Percentiles rank a stretch among this genome's conserved stretches.
Conservation (phyloP, 2,797 vertebrate genomes). For the Sebastes kiyomatsui region DNA sequence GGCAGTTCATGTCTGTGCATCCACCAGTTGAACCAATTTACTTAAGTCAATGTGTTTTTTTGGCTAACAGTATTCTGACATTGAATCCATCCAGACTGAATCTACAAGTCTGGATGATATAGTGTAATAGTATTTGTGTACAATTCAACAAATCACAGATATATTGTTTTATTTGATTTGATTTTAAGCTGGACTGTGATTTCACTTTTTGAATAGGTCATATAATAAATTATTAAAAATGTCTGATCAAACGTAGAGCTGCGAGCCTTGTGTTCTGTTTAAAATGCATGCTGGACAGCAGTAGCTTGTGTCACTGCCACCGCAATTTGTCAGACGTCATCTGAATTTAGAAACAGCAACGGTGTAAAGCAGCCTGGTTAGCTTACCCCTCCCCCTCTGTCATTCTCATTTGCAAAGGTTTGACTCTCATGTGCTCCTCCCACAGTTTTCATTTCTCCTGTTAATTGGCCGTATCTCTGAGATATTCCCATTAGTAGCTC, state of each 20-base stretch:
- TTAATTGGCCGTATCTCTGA: slow-evolving; percentile 21
- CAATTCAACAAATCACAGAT: neutral
- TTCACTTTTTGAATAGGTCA: slow-evolving; percentile 11
- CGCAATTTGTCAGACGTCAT: neutral
- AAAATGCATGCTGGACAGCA: slow-evolving; percentile 4
- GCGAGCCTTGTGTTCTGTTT: neutral
- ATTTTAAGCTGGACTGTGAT: neutral
- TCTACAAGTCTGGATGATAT: neutral
- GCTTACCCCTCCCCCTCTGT: neutral
- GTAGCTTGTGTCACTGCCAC: neutral
- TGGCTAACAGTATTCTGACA: neutral
- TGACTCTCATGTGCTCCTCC: neutral
- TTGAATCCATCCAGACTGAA: neutral
- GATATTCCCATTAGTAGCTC: neutral
- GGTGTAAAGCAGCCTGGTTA: neutral
- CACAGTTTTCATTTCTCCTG: slow-evolving; percentile 5
- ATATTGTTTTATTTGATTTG: neutral
- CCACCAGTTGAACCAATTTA: neutral
- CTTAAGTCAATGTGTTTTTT: neutral
- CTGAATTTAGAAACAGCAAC: slow-evolving; percentile 18
- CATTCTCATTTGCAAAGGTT: neutral
- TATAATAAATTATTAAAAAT: neutral
- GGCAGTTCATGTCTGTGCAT: neutral
- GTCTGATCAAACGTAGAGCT: neutral
- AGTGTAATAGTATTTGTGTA: neutral